Evolutionary conservation across 2,113 vertebrate species (phyloP).

Genomic region (Marmota monax): DNA sequence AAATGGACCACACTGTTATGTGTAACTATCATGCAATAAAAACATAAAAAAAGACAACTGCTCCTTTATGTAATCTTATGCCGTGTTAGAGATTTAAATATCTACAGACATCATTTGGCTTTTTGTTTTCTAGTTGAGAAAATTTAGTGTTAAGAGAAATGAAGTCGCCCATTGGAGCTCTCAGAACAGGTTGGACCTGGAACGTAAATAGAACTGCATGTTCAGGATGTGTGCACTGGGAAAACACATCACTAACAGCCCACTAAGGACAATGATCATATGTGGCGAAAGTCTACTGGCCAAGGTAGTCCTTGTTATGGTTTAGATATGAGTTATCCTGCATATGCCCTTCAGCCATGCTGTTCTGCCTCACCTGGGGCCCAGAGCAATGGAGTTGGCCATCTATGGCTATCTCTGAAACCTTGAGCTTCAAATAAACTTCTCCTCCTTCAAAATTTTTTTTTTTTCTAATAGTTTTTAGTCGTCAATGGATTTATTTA

Average conservation of each 20-base stretch:
- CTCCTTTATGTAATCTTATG: neutral
- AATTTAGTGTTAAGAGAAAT: neutral
- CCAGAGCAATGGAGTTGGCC: too few relatives aligned
- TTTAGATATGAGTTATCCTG: too few relatives aligned
- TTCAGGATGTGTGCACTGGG: neutral
- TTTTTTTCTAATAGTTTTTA: too few relatives aligned
- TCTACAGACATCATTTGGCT: neutral
- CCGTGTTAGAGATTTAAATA: neutral
- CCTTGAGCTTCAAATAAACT: too few relatives aligned
- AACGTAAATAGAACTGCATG: neutral
- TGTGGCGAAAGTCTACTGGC: neutral
- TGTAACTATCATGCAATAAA: too few relatives aligned
- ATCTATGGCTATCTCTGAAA: too few relatives aligned
- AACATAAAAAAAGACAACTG: neutral
- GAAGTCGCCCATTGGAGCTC: neutral
- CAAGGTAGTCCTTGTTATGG: neutral
- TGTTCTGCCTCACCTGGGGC: too few relatives aligned
- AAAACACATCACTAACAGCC: neutral
- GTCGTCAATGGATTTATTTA: too few relatives aligned
- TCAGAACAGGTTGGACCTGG: neutral
- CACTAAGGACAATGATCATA: neutral
- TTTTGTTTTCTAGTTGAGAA: slow-evolving; percentile 18
- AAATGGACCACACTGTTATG: too few relatives aligned
- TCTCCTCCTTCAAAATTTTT: too few relatives aligned
- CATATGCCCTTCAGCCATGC: too few relatives aligned